phyloP scores from a whole-genome alignment of 2,113 vertebrate species.

The rabbit (Oryctolagus cuniculus) region mOryCun1.1 NC_091432.1:60626001-60626500 shows the following conservation, averaged over 20 bases:
- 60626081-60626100: slow-evolving; percentile 11
- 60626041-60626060: slow-evolving; percentile 11
- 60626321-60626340: background rate
- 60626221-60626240: background rate
- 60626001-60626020: background rate
- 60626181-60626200: slow-evolving; percentile 1
- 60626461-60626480: background rate
- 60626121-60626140: slow-evolving; percentile 22
- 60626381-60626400: background rate
- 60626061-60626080: slow-evolving; percentile 12
- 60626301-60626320: background rate
- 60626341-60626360: background rate
- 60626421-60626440: background rate
- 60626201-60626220: background rate
- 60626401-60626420: background rate
- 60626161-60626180: background rate
- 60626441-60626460: slow-evolving; percentile 31
- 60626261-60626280: background rate
- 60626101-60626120: background rate
- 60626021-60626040: slow-evolving; percentile 25
- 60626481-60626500: background rate
- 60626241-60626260: background rate
- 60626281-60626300: background rate
- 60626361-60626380: background rate
- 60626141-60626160: background rate